A percentile compares a stretch with the other conserved stretches of the same genome.
Evolutionary conservation across 2,113 vertebrate species (phyloP).

Genomic region (Cavia porcellus): DNA sequence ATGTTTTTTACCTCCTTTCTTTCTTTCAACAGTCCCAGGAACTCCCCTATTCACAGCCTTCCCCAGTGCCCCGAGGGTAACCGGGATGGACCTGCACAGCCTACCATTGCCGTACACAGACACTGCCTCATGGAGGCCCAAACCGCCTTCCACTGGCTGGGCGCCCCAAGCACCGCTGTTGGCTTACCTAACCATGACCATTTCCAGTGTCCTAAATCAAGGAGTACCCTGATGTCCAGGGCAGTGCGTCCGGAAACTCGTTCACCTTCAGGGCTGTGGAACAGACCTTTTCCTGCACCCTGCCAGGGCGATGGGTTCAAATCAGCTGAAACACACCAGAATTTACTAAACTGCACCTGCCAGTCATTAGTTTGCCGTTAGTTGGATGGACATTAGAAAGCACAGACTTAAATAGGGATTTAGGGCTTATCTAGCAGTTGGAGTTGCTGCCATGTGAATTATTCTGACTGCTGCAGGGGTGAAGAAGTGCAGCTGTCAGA

Average conservation of each 20-base stretch:
- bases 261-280: neutral
- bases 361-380: neutral
- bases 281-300: neutral
- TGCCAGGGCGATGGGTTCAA: neutral
- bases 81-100: fast-evolving
- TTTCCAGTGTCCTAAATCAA: too few species aligned
- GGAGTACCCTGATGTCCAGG: neutral
- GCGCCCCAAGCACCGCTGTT: neutral
- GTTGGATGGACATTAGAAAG: slow-evolving; percentile 18
- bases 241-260: neutral
- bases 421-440: neutral
- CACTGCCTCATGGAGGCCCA: neutral
- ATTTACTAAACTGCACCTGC: neutral
- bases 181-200: neutral
- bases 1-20: neutral
- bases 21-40: slow-evolving; percentile 36
- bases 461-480: neutral
- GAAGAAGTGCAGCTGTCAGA: neutral
- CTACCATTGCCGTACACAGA: neutral
- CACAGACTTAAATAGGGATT: neutral
- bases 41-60: neutral
- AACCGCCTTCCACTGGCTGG: neutral
- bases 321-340: neutral
- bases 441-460: neutral
- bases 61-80: neutral